Base-by-base conservation (phyloP, 2,797 vertebrate species). In the Tolypeutes matacus region DNA sequence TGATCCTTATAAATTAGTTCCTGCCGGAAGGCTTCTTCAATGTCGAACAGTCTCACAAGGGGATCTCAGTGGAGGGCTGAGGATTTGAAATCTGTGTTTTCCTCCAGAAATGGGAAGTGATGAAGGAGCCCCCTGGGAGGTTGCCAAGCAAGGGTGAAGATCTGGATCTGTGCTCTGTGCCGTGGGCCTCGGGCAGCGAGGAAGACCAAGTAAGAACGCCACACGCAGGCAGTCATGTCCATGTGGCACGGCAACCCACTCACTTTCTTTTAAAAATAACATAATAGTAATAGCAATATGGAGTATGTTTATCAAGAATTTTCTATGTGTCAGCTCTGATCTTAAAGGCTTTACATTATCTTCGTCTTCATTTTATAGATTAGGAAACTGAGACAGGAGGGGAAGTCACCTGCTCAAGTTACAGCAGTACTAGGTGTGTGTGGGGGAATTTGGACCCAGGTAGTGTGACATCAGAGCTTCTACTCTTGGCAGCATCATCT, bases 81-180 rank as follows among this genome's bases (percentile, higher is more conserved):
- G 73, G 51, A 9, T 39, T 58, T 23, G 3, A 23, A n/a, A 34
- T 34, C 13, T 0, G 5, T 7, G 25, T 86, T 73, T 82, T 84
- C 67, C 73, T 51, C 46, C 60, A 58, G 46, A 73, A 72, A 51
- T 36, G 42, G 73, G 77, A 90, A 17, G 17, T 31, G 14, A 21
- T 1, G 7, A 58, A 62, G 69, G 27, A 67, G 12, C 11, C 51
- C 0, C 51, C 13, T 15, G 13, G 11, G 1, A 51, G 46, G 11
- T 29, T 25, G 10, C 39, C 73, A 5, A 31, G 64, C n/a, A 82
- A 81, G 51, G 72, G 46, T 1, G 29, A 80, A 36, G 62, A 51
- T 11, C 95, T 98, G 3, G 42, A 89, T n/a, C 96, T 98, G 87
- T 94, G 94, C 80, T 96, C 98, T 27, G 97, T 97, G 73, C 95